Conservation (phyloP, 1,140 invertebrate species). For the Drosophila ogumai region DNA sequence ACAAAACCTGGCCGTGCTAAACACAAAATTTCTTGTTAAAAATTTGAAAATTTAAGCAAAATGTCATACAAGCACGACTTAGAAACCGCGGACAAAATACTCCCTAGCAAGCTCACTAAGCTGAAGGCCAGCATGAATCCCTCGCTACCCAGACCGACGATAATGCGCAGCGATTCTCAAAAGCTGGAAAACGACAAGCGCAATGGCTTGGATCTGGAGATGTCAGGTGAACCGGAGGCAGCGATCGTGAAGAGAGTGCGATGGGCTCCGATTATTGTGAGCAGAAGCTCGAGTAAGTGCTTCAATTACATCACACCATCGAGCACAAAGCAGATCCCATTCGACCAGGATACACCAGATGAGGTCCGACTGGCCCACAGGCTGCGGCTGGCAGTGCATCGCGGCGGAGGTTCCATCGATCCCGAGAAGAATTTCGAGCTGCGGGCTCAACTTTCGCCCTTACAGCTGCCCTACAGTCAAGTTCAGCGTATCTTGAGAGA, state of each 20-base stretch:
- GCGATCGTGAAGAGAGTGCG: constrained; percentile 20
- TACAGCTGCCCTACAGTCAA: constrained; percentile 36
- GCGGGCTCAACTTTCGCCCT: constrained; percentile 16
- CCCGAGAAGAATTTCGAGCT: constrained; percentile 35
- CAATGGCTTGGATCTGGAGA: constrained; percentile 37
- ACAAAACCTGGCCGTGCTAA: background rate
- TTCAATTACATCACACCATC: constrained; percentile 2
- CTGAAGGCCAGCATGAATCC: constrained; percentile 33
- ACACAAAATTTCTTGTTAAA: background rate
- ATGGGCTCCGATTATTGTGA: constrained; percentile 17
- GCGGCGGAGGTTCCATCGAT: constrained; percentile 49
- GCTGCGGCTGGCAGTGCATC: constrained; percentile 53
- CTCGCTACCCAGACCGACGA: background rate
- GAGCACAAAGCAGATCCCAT: constrained; percentile 16
- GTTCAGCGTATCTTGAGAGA: constrained; percentile 47
- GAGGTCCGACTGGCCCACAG: constrained; percentile 37
- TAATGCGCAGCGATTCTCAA: background rate
- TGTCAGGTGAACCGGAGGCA: background rate
- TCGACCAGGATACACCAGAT: constrained; percentile 5
- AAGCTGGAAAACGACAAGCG: constrained; percentile 28
- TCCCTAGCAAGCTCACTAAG: background rate
- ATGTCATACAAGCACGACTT: constrained; percentile 9
- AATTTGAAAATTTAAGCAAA: background rate
- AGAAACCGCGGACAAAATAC: background rate
- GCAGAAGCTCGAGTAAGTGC: constrained; percentile 16